Evolutionary conservation across 2,797 vertebrate species (phyloP).

Genomic region (Cynopterus sphinx): DNA sequence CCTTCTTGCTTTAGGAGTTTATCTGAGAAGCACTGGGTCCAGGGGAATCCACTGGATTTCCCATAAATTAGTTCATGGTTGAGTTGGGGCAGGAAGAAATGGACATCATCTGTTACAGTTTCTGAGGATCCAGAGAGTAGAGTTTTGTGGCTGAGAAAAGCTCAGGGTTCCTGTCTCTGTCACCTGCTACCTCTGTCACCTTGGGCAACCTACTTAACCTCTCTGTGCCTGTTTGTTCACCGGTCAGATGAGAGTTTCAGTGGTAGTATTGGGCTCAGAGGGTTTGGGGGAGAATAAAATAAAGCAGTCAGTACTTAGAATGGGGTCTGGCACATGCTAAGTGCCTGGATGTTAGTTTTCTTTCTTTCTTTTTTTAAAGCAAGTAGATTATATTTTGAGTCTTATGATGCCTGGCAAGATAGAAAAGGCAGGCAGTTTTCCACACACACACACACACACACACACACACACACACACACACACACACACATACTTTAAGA

Average conservation of each 20-base stretch:
- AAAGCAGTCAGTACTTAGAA: background rate
- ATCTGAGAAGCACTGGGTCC: background rate
- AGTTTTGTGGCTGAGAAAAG: background rate
- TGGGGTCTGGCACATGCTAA: background rate
- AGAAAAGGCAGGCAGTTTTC: background rate
- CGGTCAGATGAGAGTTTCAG: background rate
- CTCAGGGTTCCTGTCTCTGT: background rate
- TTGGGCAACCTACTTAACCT: constrained; percentile 3
- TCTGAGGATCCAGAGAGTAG: background rate
- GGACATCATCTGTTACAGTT: background rate
- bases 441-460: too few species aligned
- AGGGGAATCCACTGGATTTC: background rate
- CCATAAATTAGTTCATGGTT: background rate
- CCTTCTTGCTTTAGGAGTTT: background rate
- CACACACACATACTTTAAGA: background rate
- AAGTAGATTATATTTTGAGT: background rate
- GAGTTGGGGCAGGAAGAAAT: background rate
- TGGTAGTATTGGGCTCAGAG: background rate
- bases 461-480: background rate
- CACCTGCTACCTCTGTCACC: constrained; percentile 24
- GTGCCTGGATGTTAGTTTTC: background rate
- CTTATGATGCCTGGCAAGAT: background rate
- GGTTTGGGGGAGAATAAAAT: background rate
- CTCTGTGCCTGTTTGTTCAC: background rate
- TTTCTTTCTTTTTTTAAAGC: background rate